Evolutionary conservation across 2,113 vertebrate genomes (phyloP).

Genomic region (Corynorhinus townsendii): DNA sequence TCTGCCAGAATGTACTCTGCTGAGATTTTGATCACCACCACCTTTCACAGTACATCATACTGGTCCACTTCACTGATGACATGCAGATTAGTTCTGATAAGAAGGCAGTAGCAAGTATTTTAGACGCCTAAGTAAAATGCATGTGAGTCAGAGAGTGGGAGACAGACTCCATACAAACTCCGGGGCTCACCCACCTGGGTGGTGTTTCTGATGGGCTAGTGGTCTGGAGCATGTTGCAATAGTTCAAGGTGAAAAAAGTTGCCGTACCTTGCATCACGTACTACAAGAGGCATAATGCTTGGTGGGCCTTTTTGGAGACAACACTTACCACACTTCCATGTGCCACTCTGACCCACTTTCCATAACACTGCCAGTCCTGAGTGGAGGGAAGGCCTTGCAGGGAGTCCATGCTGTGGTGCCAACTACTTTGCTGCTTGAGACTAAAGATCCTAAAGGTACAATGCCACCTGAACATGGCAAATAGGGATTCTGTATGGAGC

Average conservation of each 20-base stretch:
- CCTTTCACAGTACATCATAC: not conserved
- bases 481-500: not conserved
- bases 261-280: not conserved
- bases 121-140: not conserved
- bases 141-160: not conserved
- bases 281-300: not conserved
- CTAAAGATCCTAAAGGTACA: not conserved
- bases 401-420: not conserved
- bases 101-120: not conserved
- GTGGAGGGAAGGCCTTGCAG: not conserved
- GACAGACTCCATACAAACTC: not conserved
- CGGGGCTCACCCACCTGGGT: not conserved
- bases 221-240: not conserved
- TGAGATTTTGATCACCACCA: not conserved
- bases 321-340: not conserved
- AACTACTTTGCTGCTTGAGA: not conserved
- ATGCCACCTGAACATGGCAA: not conserved
- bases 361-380: not conserved
- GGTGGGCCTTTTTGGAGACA: not conserved
- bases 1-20: not conserved
- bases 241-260: not conserved
- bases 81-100: not conserved
- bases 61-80: not conserved
- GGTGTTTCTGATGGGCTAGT: not conserved
- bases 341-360: not conserved